Evolutionary conservation across 2,797 vertebrate species (phyloP), one percentile per base, ranked within the genome.

Genomic region (Lagothrix lagotricha): DNA sequence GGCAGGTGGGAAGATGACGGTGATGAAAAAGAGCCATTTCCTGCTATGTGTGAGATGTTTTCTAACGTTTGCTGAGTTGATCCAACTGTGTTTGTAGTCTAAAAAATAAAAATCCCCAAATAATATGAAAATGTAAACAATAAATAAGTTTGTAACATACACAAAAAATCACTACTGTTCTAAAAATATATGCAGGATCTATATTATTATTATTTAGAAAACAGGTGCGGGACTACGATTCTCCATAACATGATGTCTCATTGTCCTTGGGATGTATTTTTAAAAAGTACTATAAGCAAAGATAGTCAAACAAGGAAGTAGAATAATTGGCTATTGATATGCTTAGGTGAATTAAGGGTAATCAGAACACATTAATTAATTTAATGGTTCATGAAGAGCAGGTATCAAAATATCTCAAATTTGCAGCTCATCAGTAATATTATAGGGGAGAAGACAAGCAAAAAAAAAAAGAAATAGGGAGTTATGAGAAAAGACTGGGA

Each of bases 51-150:
- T 3, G 99, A 98, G 95, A 99, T 98, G 79, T 96, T 98, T 97
- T 99, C 99, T 98, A 99, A 88, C 30, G 98, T 98, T 98, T 99
- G 99, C 96, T 99, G 99, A 94, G 98, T 96, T 97, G 99, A 97
- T 98, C 99, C 99, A 85, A 99, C 99, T 50, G 99, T 98, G 97
- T 99, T 99, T 93, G 99, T 98, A 86, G 99, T 98, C 99, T 99
- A 98, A 85, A 90, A 97, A 86, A 94, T 41, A 96, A 95, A 97
- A 97, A 93, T 52, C 0, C 77, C 92, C 89, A 95, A 93, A 95
- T 77, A 82, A 90, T 52, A 94, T 81, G 17, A 67, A 93, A n/a
- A 79, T 44, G 54, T 73, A 83, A 90, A 93, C 20, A 95, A 75
- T 95, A 95, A 77, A 88, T 64, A 70, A 92, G 22, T 8, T 94